Evolutionary conservation across 2,888 invertebrate species (phyloP).

Genomic region (Serripes groenlandicus): DNA sequence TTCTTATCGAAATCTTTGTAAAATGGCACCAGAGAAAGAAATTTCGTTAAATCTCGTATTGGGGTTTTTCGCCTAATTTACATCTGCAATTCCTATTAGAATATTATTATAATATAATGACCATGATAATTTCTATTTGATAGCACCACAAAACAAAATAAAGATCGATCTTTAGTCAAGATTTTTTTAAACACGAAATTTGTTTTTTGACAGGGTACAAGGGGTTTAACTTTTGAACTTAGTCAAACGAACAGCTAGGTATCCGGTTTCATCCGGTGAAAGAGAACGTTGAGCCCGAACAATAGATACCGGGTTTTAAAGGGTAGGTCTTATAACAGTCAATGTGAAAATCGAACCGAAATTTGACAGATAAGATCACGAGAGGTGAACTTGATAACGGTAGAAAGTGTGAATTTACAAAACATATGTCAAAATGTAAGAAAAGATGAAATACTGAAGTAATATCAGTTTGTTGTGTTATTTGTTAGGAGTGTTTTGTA

Average conservation of each 20-base stretch:
- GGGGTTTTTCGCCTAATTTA: no score
- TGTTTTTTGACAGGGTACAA: no score
- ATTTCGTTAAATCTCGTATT: no score
- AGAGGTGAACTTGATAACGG: slow-evolving; percentile 55
- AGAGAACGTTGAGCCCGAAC: slow-evolving; percentile 15
- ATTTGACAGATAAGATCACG: slow-evolving; percentile 40
- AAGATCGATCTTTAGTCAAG: no score
- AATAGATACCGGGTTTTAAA: neutral
- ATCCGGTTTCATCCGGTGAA: slow-evolving; percentile 25
- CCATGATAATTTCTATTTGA: no score
- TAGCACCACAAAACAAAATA: no score
- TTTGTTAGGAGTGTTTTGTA: neutral
- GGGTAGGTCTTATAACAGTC: slow-evolving; percentile 1
- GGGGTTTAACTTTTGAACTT: slow-evolving; percentile 9
- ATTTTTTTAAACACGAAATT: no score
- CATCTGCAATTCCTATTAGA: no score
- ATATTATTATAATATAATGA: no score
- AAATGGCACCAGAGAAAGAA: no score
- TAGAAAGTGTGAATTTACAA: slow-evolving; percentile 62
- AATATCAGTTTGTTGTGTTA: neutral
- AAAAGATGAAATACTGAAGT: slow-evolving; percentile 27
- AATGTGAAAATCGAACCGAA: slow-evolving; percentile 58
- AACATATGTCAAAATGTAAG: slow-evolving; percentile 54
- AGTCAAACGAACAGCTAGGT: no score
- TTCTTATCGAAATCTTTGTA: no score